Conservation (phyloP, 1,140 invertebrate genomes). For the Gyrodactylus salaris region DNA sequence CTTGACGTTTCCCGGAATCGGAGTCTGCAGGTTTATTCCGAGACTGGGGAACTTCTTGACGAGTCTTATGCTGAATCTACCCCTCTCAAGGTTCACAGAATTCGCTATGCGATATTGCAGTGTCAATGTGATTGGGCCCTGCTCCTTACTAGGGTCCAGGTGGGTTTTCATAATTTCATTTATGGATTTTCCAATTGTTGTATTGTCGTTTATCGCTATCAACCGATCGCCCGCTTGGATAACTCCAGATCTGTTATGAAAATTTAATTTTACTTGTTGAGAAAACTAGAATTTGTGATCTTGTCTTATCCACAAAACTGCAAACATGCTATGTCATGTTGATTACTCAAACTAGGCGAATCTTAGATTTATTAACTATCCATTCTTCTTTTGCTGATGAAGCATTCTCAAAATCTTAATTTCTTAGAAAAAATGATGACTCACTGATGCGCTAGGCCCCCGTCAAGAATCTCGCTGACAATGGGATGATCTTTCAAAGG, state of each 20-base stretch:
- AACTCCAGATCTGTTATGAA: background rate
- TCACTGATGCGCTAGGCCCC: background rate
- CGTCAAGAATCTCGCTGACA: background rate
- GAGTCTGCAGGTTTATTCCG: background rate
- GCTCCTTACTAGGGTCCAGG: background rate
- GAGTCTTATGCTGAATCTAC: background rate
- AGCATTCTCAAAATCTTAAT: too few relatives aligned
- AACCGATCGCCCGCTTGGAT: background rate
- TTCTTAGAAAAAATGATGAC: background rate
- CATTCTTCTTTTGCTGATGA: too few relatives aligned
- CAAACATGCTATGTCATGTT: too few relatives aligned
- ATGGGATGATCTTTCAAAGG: background rate
- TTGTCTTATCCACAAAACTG: too few relatives aligned
- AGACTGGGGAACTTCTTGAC: background rate
- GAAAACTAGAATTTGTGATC: too few relatives aligned
- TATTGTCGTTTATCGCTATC: background rate
- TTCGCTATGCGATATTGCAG: background rate
- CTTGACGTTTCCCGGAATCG: background rate
- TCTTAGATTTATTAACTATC: too few relatives aligned
- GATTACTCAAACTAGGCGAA: too few relatives aligned
- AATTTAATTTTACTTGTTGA: too few relatives aligned
- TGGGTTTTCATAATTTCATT: background rate
- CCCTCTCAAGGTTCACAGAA: background rate
- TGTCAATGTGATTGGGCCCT: background rate
- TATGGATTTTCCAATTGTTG: background rate